Evolutionary conservation across 1,140 invertebrate genomes (phyloP), one percentile per base, ranked within the genome.

Genomic region (Bombus haemorrhoidalis): DNA sequence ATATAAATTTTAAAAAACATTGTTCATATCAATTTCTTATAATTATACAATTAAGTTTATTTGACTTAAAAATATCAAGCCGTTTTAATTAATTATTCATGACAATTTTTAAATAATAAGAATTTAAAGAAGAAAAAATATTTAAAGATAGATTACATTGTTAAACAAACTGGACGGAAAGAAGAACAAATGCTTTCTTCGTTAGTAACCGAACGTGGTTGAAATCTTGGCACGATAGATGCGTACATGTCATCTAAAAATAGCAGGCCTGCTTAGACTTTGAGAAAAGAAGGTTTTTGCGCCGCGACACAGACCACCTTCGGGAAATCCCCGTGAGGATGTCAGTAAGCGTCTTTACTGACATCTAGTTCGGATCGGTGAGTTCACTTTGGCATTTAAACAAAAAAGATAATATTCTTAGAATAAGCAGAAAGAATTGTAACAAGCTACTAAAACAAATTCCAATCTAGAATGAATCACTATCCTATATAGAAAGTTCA

Each of bases 281-380:
- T 86, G 71, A 78, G 37, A 76, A 76, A 25, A 89, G 43, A 25
- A 89, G 18, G 72, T 90, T 92, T 91, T 91, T 92, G 89, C 89
- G 90, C 83, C 87, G 83, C 75, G 81, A 84, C 74, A 74, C 25
- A n/a, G n/a, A 69, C 64, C 43, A 37, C 41, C 64, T 81, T 57
- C 39, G 88, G 86, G 83, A 64, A 90, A 90, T 88, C 75, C 86
- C 80, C 57, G n/a, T 77, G 77, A 90, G 66, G 28, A 82, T 64
- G 74, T 78, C n/a, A 37, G 47, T 37, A 9, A 28, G 79, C 47
- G 18, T 82, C 28, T 84, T 69, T 34, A n/a, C 66, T 28, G 66
- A 71, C 72, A 83, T 69, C 41, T 66, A 76, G 22, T 5, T 1
- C 12, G 13, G 22, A 18, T 59, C 15, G 9, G 2, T 5, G 39